Base-by-base conservation (phyloP, 2,888 invertebrate species). In the Lasioglossum morio region DNA sequence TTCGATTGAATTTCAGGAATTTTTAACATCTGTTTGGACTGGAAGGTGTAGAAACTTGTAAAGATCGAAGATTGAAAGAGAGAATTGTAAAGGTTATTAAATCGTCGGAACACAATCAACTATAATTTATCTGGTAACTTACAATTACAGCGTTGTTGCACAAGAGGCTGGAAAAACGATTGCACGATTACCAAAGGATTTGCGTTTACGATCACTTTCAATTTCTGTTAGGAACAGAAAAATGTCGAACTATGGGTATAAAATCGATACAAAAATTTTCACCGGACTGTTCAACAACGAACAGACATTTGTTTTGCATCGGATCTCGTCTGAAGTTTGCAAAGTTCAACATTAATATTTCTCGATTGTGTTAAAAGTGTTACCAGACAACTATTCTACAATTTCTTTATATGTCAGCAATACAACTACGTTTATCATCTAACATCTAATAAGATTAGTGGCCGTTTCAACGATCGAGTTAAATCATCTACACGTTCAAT, bases 291-390 rank as follows among this genome's bases (percentile, higher is more conserved):
- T 23, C 19, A 60, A 27, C n/a, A 63, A 72, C 72, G 27, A 72
- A 77, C 72, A 74, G 63, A 83, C 86, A 81, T 86, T 86, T 86
- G 86, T 86, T 86, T 86, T 23, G 2, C 0, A 14, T 10, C 43
- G 23, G 23, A 48, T 43, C 46, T 19, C 14, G 14, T 0, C 27
- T 53, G 84, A 75, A 75, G 74, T 40, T 8, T 40, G 37, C 63
- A 48, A 70, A 48, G 3, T 48, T 23, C 5, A 19, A n/a, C 40
- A 16, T 14, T 14, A 16, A 16, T 16, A 63, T 30, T 30, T 16
- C 14, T 8, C 23, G 4, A 23, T 14, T 2, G 57, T 48, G 12
- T n/a, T n/a, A 0, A n/a, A 57, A n/a, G 5, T 3, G 14, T 46
- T 4, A 27, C 60, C 12, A 60, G 14, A 60, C 27, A 27, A n/a